Evolutionary conservation across 2,113 vertebrate genomes (phyloP).

Genomic region (Chionis minor): DNA sequence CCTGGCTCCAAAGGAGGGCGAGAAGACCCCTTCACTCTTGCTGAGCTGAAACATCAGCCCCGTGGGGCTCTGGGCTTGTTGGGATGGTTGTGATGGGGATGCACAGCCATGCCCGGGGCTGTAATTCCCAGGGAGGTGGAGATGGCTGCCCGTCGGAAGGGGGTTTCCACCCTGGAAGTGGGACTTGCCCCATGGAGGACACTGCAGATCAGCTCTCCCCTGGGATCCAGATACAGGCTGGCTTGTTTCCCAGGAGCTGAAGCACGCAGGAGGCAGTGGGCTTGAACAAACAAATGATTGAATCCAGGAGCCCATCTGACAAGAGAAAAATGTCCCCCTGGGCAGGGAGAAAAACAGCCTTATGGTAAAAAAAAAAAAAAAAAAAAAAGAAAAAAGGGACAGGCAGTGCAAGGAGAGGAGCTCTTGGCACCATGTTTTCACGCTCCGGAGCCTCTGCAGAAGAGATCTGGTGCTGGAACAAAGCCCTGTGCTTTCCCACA

Average conservation of each 20-base stretch:
- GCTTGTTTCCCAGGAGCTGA: not conserved
- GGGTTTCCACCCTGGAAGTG: not conserved
- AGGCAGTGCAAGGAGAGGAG: not conserved
- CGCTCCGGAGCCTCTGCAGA: not conserved
- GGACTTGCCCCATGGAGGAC: not conserved
- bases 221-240: accelerated
- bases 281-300: not conserved
- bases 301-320: not conserved
- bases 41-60: not conserved
- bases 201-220: not conserved
- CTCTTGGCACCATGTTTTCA: not conserved
- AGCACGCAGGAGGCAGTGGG: not conserved
- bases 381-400: no score
- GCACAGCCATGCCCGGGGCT: not conserved
- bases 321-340: not conserved
- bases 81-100: not conserved
- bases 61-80: accelerated
- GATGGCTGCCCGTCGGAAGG: not conserved
- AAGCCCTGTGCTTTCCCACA: not conserved
- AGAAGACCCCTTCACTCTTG: not conserved
- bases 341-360: not conserved
- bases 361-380: not conserved
- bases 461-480: not conserved
- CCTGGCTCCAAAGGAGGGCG: not conserved
- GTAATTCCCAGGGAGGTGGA: not conserved